These are phyloP conservation scores for Drosophila siamana DNA, from an alignment of 2,888 invertebrate genomes.

Conservation along the genomic window DNA sequence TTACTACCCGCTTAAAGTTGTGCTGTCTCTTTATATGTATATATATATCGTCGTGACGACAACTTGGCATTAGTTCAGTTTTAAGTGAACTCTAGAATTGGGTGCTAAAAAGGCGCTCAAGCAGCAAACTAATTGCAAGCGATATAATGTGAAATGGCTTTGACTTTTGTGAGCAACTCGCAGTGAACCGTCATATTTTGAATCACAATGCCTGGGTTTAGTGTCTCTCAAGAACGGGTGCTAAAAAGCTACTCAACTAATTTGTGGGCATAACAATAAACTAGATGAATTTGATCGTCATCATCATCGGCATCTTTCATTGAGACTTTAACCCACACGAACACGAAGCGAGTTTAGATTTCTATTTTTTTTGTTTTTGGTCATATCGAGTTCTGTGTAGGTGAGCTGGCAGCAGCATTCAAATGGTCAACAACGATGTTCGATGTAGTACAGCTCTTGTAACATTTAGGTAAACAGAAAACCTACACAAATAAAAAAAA, in stretches of 20 bases:
- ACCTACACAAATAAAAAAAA: conserved; percentile 18
- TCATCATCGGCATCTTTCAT: not conserved
- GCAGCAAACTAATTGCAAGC: not conserved
- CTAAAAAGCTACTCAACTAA: conserved; percentile 4
- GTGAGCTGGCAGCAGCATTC: conserved; percentile 3
- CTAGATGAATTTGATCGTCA: conserved; percentile 4
- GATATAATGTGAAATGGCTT: not conserved
- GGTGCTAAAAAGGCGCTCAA: not conserved
- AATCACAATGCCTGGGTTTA: too few species aligned
- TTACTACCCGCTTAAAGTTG: too few species aligned
- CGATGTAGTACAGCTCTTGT: conserved; percentile 5
- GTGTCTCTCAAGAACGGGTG: not conserved
- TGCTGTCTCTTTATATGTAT: too few species aligned
- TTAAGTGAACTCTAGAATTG: not conserved
- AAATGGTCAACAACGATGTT: conserved; percentile 3
- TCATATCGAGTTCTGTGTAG: conserved; percentile 15
- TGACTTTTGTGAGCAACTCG: not conserved
- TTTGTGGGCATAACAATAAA: not conserved
- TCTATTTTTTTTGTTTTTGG: conserved; percentile 4
- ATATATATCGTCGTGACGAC: not conserved
- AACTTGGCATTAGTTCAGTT: not conserved
- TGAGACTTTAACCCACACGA: not conserved
- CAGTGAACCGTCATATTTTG: not conserved
- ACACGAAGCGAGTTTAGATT: conserved; percentile 6
- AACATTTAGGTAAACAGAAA: conserved; percentile 6